phyloP scores from a whole-genome alignment of 2,888 invertebrate genomes.

The Sturmia bella region DNA sequence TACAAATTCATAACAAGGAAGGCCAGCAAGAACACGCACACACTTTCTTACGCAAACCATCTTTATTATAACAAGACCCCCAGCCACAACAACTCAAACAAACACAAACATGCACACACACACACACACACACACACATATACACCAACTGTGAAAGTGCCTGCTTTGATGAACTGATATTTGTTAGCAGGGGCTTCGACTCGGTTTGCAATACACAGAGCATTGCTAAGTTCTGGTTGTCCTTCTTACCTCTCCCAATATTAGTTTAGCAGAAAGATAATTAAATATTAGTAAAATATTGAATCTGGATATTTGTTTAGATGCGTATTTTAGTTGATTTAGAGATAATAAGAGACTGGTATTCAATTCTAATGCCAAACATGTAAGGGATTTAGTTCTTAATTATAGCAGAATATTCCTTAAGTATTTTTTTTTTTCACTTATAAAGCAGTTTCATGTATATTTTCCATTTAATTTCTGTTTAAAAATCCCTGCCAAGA shows the following conservation, averaged over 20 bases:
- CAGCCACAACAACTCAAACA: not conserved
- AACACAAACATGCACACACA: not conserved
- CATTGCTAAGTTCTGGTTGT: slow-evolving; percentile 16
- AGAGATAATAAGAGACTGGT: not conserved
- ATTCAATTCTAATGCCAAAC: not conserved
- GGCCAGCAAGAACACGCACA: not conserved
- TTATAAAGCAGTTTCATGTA: slow-evolving; percentile 8
- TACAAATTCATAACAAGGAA: slow-evolving; percentile 38
- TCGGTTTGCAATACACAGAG: slow-evolving; percentile 25
- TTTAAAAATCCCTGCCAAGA: not conserved
- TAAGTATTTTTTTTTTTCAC: not conserved
- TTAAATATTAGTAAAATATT: slow-evolving; percentile 58
- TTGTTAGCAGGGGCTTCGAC: slow-evolving; percentile 38
- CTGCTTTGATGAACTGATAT: slow-evolving; percentile 45
- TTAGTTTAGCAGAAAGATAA: slow-evolving; percentile 53
- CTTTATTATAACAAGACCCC: slow-evolving; percentile 23
- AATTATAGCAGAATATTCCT: not conserved
- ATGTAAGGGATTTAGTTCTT: not conserved
- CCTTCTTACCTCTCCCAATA: slow-evolving; percentile 6
- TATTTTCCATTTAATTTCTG: not conserved
- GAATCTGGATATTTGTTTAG: slow-evolving; percentile 12
- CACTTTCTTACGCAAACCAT: slow-evolving; percentile 17
- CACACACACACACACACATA: not conserved
- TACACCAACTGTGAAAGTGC: not conserved
- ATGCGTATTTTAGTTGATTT: not conserved